These are phyloP conservation scores for Desmophyllum pertusum DNA, from an alignment of 92 coral and sea anemone genomes.

Conservation along the genomic window DNA sequence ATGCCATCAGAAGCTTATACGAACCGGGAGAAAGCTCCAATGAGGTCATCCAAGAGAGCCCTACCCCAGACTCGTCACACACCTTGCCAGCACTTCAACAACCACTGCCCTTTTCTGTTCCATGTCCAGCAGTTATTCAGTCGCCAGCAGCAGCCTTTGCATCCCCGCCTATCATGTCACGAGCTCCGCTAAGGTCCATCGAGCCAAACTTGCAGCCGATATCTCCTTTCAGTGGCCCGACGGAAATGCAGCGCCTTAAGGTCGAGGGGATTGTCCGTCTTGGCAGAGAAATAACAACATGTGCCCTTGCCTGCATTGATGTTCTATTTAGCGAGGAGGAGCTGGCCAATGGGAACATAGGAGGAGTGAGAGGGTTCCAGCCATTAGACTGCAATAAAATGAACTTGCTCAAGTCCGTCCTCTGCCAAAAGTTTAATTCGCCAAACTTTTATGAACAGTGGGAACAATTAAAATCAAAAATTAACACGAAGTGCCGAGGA, in stretches of 20 bases:
- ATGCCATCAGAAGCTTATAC: too few species aligned
- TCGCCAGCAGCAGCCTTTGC: too few species aligned
- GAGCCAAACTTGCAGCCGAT: too few species aligned
- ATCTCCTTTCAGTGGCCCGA: neutral
- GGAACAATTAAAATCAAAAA: conserved; percentile 23
- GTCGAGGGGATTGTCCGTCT: conserved; percentile 1
- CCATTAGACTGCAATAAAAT: conserved; percentile 35
- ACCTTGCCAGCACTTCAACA: too few species aligned
- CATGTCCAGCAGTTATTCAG: too few species aligned
- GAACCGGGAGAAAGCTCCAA: too few species aligned
- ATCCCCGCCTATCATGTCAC: too few species aligned
- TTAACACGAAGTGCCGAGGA: conserved; percentile 56
- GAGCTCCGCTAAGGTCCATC: too few species aligned
- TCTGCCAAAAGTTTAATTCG: conserved; percentile 38
- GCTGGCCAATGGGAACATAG: conserved; percentile 46
- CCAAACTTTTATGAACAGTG: conserved; percentile 43
- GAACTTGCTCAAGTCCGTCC: conserved; percentile 18
- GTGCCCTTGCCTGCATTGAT: conserved; percentile 34
- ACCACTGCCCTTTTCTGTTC: too few species aligned
- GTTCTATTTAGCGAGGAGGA: conserved; percentile 53
- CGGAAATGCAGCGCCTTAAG: neutral
- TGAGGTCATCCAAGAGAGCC: too few species aligned
- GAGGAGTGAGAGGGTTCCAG: conserved; percentile 46
- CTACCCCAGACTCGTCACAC: too few species aligned
- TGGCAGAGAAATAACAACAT: conserved; percentile 23